Evolutionary conservation across 2,797 vertebrate species (phyloP).

Genomic region (Chelonia mydas): DNA sequence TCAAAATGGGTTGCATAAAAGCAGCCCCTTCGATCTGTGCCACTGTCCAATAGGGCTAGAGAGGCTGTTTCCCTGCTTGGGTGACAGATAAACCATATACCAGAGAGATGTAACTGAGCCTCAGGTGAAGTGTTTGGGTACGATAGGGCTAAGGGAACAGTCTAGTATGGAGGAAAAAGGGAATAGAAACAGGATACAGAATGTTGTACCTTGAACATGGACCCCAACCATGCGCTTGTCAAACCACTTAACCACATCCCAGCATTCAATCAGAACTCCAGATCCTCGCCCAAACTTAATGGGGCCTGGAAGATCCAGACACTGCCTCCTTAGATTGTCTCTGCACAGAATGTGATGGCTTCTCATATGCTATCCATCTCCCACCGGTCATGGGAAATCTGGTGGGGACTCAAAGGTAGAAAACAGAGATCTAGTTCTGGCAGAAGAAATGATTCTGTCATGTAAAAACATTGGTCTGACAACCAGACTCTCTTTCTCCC

Average conservation of each 20-base stretch:
- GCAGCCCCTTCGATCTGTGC: neutral
- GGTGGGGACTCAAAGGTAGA: neutral
- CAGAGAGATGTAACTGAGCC: neutral
- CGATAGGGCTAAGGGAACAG: neutral
- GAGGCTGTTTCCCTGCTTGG: neutral
- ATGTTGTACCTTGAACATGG: no score
- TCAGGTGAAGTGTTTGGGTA: neutral
- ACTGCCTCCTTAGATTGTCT: neutral
- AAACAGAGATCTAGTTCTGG: neutral
- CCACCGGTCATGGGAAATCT: neutral
- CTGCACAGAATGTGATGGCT: neutral
- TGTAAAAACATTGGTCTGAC: neutral
- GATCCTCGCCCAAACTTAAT: neutral
- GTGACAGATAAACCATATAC: neutral
- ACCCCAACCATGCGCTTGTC: no score
- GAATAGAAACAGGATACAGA: neutral
- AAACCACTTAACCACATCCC: no score
- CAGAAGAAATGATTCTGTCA: neutral
- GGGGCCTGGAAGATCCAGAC: neutral
- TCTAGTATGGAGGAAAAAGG: neutral
- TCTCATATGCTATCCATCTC: neutral
- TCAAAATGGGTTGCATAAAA: neutral
- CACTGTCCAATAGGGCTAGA: neutral
- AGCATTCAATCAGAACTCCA: neutral
- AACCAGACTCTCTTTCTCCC: accelerated